These are phyloP conservation scores for Anguilla japonica DNA, from an alignment of 2,113 vertebrate genomes.

Conservation along the genomic window DNA sequence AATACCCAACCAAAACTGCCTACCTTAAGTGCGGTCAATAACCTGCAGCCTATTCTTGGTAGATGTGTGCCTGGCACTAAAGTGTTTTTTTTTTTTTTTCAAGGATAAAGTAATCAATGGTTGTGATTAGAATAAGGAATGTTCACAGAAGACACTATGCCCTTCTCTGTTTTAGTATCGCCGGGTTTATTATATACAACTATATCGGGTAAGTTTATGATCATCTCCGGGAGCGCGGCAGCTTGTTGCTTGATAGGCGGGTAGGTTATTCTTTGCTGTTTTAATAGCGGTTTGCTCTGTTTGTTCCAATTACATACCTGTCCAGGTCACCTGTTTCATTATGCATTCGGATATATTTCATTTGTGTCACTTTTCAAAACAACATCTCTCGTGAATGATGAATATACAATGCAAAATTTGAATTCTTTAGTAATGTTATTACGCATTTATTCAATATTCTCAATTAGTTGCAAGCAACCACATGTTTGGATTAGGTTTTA, in stretches of 20 bases:
- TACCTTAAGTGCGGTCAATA: neutral
- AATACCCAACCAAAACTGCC: neutral
- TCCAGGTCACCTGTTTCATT: neutral
- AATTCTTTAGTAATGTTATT: neutral
- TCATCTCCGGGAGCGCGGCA: neutral
- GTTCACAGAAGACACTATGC: conserved; percentile 15
- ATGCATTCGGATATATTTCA: neutral
- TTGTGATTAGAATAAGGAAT: conserved; percentile 1
- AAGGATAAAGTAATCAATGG: conserved; percentile 9
- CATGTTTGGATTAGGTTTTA: neutral
- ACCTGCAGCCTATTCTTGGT: neutral
- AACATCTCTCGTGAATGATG: neutral
- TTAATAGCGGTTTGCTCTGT: no score
- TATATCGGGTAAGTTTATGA: conserved; percentile 5
- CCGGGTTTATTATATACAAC: conserved; percentile 22
- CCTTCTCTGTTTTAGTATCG: conserved; percentile 17
- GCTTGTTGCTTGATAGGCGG: neutral
- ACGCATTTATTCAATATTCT: neutral
- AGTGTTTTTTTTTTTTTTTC: neutral
- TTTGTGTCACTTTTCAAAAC: neutral
- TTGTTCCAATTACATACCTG: no score
- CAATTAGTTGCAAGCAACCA: neutral
- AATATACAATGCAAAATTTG: no score
- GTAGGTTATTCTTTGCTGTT: no score
- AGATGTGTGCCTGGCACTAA: neutral